These are phyloP conservation scores for Stenotaenia linearis DNA, from an alignment of 2,888 invertebrate species.

Conservation along the genomic window DNA sequence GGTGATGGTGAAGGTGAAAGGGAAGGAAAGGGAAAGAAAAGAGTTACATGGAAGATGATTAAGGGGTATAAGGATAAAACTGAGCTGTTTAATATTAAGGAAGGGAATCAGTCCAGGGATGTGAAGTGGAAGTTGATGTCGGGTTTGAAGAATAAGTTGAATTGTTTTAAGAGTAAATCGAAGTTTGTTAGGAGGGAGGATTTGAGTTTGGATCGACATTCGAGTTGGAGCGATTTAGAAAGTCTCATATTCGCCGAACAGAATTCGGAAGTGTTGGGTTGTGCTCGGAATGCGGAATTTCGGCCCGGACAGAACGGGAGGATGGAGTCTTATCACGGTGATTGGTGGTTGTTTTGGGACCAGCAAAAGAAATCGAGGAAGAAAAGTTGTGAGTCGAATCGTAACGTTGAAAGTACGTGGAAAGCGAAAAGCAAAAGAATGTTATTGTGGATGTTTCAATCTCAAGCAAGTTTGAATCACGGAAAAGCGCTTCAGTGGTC, in stretches of 20 bases:
- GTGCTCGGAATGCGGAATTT: not conserved
- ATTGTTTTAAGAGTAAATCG: not conserved
- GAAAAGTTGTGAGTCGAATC: conserved; percentile 13
- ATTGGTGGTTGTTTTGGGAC: conserved; percentile 40
- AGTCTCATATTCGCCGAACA: conserved; percentile 41
- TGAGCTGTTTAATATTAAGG: not conserved
- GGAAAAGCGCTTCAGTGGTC: conserved; percentile 35
- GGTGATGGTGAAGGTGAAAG: too few species aligned
- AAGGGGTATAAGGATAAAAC: not conserved
- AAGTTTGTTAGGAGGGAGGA: not conserved
- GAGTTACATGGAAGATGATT: conserved; percentile 36
- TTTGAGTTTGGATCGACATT: not conserved
- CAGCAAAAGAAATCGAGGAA: conserved; percentile 39
- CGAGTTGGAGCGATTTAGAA: conserved; percentile 41
- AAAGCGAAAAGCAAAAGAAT: conserved; percentile 41
- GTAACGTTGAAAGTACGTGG: conserved; percentile 28
- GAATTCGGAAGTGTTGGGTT: not conserved
- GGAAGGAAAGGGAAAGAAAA: conserved; percentile 11
- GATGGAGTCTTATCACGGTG: conserved; percentile 41
- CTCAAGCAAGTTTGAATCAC: conserved; percentile 36
- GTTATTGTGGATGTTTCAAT: conserved; percentile 42
- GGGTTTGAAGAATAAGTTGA: not conserved
- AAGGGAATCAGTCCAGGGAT: not conserved
- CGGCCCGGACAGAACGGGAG: conserved; percentile 24
- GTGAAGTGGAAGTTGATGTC: not conserved